phyloP scores from a whole-genome alignment of 2,888 invertebrate genomes.

The Cynaeus angustus region DNA sequence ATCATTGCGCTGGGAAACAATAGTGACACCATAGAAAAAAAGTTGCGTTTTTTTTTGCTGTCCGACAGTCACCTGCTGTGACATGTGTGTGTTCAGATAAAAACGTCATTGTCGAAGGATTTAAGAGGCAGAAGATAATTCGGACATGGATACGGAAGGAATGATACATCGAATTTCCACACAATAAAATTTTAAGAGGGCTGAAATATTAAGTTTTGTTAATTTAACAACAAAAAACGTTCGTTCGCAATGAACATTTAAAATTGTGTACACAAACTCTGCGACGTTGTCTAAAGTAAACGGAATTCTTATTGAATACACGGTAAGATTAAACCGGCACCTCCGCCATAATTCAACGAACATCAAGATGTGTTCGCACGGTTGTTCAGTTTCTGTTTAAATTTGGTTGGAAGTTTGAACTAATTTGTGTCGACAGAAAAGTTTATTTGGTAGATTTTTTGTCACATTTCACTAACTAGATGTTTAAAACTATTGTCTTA shows the following conservation, averaged over 20 bases:
- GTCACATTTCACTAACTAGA: neutral
- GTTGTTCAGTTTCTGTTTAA: conserved; percentile 4
- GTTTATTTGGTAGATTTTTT: conserved; percentile 1
- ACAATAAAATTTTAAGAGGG: too few relatives aligned
- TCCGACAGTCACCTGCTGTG: conserved; percentile 11
- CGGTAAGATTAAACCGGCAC: conserved; percentile 25
- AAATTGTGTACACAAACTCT: too few relatives aligned
- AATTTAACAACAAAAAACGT: too few relatives aligned
- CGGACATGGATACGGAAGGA: neutral
- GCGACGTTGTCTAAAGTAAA: too few relatives aligned
- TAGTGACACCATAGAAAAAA: conserved; percentile 47
- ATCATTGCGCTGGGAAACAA: conserved; percentile 54
- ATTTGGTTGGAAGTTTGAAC: conserved; percentile 13
- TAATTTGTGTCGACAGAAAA: conserved; percentile 5
- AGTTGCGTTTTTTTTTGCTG: neutral
- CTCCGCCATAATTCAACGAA: conserved; percentile 32
- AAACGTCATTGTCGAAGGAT: neutral
- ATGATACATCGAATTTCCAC: too few relatives aligned
- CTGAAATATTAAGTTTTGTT: too few relatives aligned
- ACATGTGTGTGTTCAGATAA: neutral
- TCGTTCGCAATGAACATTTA: too few relatives aligned
- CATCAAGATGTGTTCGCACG: neutral
- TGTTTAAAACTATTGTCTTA: neutral
- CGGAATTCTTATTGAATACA: neutral
- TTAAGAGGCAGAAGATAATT: neutral